Base-by-base conservation (phyloP, 2,113 vertebrate species). In the Alethe diademata region DNA sequence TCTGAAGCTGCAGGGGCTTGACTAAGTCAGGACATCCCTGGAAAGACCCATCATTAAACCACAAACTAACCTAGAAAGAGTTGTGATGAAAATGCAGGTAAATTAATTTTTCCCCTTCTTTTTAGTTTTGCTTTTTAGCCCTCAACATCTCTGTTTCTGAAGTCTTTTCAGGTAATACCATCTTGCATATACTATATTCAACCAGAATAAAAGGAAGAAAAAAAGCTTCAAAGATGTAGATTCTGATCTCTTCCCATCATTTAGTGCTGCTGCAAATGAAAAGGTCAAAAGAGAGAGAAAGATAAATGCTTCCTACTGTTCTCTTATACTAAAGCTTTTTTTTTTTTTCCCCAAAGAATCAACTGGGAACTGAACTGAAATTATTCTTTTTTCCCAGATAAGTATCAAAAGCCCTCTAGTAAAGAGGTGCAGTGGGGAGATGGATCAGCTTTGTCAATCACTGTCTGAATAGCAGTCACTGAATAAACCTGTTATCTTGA, bases 361-460 rank as follows among this genome's bases (percentile, higher is more conserved):
- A 93, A 14, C 26, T 82, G 25, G 54, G 28, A 94, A 38, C 40
- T 85, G 92, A 86, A 71, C 12, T 60, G 28, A 71, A 92, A 79
- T 95, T 45, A 85, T 88, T 90, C 26, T 51, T 74, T 84, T 79
- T 70, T 56, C 36, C 29, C n/a, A 62, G 36, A 48, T 26, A 84
- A 58, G 67, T 50, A 75, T 33, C 40, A 92, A 53, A 85, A 90
- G 38, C 17, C 29, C 31, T 91, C 33, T 33, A 53, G 66, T 74
- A 93, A 92, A 78, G 48, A 47, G 54, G 14, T 54, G 8, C 3
- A 3, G 16, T n/a, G 20, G 4, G 12, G 38, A 84, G 33, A 91
- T 64, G 26, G 69, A 88, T 91, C 70, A 83, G 78, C 79, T 95
- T 80, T 95, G 81, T 90, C 86, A 93, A 73, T 91, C 81, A 91